A percentile compares a stretch with the other conserved stretches of the same genome.
Conservation (phyloP, 2,888 invertebrate genomes). For the Xanthia togata region DNA sequence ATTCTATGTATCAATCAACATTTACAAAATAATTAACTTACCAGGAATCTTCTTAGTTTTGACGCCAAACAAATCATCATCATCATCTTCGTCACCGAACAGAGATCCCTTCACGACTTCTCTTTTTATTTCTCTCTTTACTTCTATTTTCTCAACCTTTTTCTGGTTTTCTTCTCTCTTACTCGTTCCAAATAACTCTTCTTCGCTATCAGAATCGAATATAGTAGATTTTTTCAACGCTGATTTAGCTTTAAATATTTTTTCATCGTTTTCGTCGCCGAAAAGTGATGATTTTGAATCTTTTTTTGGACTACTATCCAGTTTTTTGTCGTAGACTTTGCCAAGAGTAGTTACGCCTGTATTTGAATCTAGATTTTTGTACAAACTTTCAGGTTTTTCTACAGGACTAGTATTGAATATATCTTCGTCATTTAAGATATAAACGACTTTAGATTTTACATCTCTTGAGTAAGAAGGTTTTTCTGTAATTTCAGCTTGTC, state of each 20-base stretch:
- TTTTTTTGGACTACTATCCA: conserved; percentile 57
- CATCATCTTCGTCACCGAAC: conserved; percentile 83
- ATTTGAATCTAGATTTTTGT: conserved; percentile 41
- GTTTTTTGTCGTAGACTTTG: conserved; percentile 40
- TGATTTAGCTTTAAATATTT: conserved; percentile 75
- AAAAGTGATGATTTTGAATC: conserved; percentile 73
- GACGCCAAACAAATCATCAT: conserved; percentile 81
- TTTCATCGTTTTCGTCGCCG: conserved; percentile 80
- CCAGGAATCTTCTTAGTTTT: conserved; percentile 72
- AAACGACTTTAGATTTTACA: conserved; percentile 82
- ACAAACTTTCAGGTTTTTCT: conserved; percentile 40
- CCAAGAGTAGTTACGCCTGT: conserved; percentile 53
- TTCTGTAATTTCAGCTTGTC: conserved; percentile 8
- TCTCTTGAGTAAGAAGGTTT: conserved; percentile 43
- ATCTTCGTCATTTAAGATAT: conserved; percentile 85
- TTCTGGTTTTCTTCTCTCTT: conserved; percentile 57
- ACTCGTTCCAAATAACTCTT: conserved; percentile 77
- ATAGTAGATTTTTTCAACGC: conserved; percentile 66
- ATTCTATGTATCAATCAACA: background rate
- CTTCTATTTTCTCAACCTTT: conserved; percentile 58
- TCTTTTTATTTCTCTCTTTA: conserved; percentile 60
- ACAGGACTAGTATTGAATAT: conserved; percentile 75
- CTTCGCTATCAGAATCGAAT: conserved; percentile 83
- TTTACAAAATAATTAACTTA: conserved; percentile 57
- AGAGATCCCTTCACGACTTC: conserved; percentile 73